A percentile compares a stretch with the other conserved stretches of the same genome.
Conservation (phyloP, 2,797 vertebrate genomes). For the Sebastes jordani region DNA sequence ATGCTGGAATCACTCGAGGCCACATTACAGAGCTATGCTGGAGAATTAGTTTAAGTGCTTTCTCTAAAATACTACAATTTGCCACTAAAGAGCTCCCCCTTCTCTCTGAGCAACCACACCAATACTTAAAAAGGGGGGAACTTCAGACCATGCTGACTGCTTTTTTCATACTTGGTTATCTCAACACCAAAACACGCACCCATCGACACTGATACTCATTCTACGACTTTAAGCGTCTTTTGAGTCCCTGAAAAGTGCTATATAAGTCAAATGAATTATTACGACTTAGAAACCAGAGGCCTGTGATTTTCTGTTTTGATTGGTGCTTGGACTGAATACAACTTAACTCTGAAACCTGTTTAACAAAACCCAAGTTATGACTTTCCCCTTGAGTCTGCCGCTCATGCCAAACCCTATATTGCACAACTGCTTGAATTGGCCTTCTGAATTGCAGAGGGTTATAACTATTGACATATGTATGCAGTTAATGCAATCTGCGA, state of each 20-base stretch:
- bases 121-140: background rate
- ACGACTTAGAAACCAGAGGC: background rate
- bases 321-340: slow-evolving; percentile 5
- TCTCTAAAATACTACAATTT: slow-evolving; percentile 21
- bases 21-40: slow-evolving; percentile 35
- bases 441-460: slow-evolving; percentile 30
- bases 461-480: slow-evolving; percentile 49
- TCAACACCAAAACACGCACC: slow-evolving; percentile 1
- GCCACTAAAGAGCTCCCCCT: background rate
- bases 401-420: slow-evolving; percentile 45
- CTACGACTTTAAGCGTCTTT: background rate
- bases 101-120: background rate
- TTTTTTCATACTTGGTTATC: slow-evolving; percentile 11
- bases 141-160: background rate
- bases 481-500: slow-evolving; percentile 39
- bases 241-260: too few species aligned
- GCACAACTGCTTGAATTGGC: slow-evolving; percentile 51
- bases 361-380: slow-evolving; percentile 38
- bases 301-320: background rate
- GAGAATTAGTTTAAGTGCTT: slow-evolving; percentile 30
- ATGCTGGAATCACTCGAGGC: slow-evolving; percentile 31
- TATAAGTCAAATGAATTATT: background rate
- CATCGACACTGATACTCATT: background rate
- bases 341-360: slow-evolving; percentile 9
- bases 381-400: slow-evolving; percentile 13